Conservation (phyloP, 2,113 vertebrate species). For the Eudyptes chrysolophus region DNA sequence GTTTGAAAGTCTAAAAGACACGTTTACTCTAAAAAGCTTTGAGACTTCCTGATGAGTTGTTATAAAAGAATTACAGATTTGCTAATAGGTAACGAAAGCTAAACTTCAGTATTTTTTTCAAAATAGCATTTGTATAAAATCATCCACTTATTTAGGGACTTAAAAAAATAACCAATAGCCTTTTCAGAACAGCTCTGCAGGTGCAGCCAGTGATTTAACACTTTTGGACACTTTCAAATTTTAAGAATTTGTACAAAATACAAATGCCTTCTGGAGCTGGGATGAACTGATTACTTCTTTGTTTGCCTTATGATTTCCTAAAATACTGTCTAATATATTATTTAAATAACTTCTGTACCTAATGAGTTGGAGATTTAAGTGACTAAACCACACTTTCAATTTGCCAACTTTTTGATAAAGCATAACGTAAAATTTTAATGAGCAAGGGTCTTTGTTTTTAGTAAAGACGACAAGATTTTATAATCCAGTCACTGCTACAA, state of each 20-base stretch:
- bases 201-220: background rate
- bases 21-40: background rate
- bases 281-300: background rate
- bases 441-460: background rate
- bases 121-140: background rate
- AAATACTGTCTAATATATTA: background rate
- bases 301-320: background rate
- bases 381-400: background rate
- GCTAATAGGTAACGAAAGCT: background rate
- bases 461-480: background rate
- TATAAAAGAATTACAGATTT: background rate
- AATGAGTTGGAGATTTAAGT: background rate
- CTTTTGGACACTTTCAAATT: background rate
- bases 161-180: background rate
- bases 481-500: background rate
- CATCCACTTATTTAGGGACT: background rate
- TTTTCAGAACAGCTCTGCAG: background rate
- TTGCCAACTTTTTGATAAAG: background rate
- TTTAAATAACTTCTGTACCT: slow-evolving; percentile 15
- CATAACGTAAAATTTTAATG: background rate
- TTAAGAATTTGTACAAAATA: slow-evolving; percentile 21
- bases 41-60: background rate
- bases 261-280: background rate
- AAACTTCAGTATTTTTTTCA: background rate
- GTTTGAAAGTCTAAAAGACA: background rate